phyloP scores from a whole-genome alignment of 2,797 vertebrate genomes.

The Gouania willdenowi region DNA sequence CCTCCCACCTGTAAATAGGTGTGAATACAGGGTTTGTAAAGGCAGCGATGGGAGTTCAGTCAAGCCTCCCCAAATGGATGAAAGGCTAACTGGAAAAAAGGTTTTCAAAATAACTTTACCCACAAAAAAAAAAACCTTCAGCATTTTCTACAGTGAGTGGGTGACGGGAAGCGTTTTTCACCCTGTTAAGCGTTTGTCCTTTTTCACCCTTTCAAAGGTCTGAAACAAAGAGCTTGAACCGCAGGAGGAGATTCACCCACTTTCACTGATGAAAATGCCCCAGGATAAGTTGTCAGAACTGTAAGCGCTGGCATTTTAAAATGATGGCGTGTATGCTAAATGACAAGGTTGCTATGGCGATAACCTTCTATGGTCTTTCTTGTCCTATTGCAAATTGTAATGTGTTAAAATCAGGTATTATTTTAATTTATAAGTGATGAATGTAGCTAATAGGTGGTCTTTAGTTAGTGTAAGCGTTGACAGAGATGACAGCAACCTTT shows the following conservation, averaged over 20 bases:
- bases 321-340: constrained; percentile 19
- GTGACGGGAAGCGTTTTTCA: constrained; percentile 37
- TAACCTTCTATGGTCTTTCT: constrained; percentile 34
- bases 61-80: constrained; percentile 4
- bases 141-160: constrained; percentile 13
- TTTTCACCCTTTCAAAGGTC: constrained; percentile 57
- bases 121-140: constrained; percentile 30
- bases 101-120: constrained; percentile 8
- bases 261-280: constrained; percentile 20
- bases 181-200: constrained; percentile 26
- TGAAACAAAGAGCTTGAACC: constrained; percentile 30
- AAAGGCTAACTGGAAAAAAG: constrained; percentile 21
- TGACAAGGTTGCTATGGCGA: constrained; percentile 37
- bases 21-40: constrained; percentile 18
- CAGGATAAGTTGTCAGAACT: constrained; percentile 30
- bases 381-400: constrained; percentile 25
- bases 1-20: constrained; percentile 35
- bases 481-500: constrained; percentile 52
- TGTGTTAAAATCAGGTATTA: constrained; percentile 25
- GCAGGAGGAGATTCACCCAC: constrained; percentile 1
- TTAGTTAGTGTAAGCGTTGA: constrained; percentile 31
- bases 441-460: constrained; percentile 45
- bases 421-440: constrained; percentile 52
- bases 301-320: constrained; percentile 44
- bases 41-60: constrained; percentile 1